Evolutionary conservation across 2,113 vertebrate genomes (phyloP).

Genomic region (Coryphaenoides rupestris): DNA sequence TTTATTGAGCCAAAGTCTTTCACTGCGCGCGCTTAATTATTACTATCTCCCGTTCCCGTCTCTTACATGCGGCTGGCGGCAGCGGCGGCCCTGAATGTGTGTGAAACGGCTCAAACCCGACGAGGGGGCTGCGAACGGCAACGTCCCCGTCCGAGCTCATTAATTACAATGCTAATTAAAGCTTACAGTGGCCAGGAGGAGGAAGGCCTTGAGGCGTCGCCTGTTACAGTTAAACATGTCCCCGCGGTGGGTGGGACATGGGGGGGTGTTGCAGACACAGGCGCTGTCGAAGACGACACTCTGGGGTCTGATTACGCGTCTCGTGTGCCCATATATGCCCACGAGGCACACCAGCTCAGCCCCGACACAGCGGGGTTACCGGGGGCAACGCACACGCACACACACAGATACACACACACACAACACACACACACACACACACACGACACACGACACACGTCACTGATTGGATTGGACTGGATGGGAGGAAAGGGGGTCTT

Average conservation of each 20-base stretch:
- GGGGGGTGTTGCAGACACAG: conserved; percentile 32
- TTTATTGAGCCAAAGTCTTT: too few relatives aligned
- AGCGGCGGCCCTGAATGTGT: too few relatives aligned
- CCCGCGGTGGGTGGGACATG: not conserved
- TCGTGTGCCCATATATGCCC: too few relatives aligned
- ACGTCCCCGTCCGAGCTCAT: conserved; percentile 36
- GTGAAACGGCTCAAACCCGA: conserved; percentile 46
- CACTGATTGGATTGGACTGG: conserved; percentile 55
- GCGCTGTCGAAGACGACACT: conserved; percentile 48
- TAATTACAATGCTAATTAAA: conserved; percentile 67
- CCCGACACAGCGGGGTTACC: conserved; percentile 43
- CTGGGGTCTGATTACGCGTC: conserved; percentile 53
- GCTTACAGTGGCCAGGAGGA: conserved; percentile 51
- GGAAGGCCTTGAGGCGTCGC: too few relatives aligned
- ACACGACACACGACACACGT: not conserved
- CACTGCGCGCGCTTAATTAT: conserved; percentile 9
- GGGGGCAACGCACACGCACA: conserved; percentile 41
- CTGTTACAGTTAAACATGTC: too few relatives aligned
- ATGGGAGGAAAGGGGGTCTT: conserved; percentile 30
- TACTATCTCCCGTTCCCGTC: conserved; percentile 43
- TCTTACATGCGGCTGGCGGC: conserved; percentile 30
- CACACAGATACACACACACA: too few relatives aligned
- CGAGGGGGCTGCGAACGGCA: conserved; percentile 25
- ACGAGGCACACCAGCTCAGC: conserved; percentile 36
- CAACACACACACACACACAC: too few relatives aligned